Evolutionary conservation across 2,797 vertebrate genomes (phyloP).

Genomic region (Rhyacichthys aspro): DNA sequence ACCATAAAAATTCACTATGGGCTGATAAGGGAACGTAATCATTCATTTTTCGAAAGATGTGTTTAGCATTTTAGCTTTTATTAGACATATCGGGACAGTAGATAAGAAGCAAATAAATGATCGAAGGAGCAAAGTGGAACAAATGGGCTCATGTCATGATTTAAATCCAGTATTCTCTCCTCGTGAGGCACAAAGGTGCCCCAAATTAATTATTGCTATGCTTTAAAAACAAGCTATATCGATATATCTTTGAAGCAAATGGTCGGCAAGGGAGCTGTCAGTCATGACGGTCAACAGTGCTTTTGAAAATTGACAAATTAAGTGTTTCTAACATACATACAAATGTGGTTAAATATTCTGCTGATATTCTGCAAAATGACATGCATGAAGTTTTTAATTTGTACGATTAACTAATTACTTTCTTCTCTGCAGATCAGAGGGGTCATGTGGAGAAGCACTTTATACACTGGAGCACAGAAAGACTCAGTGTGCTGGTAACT

Average conservation of each 20-base stretch:
- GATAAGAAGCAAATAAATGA: not conserved
- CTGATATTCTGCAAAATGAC: not conserved
- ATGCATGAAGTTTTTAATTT: conserved; percentile 8
- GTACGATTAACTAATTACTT: conserved; percentile 6
- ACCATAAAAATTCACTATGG: conserved; percentile 1
- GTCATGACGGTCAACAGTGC: conserved; percentile 9
- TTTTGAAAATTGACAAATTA: not conserved
- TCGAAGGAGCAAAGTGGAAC: conserved; percentile 17
- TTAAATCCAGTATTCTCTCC: conserved; percentile 10
- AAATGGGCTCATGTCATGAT: not conserved
- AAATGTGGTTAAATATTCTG: not conserved
- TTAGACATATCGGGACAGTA: not conserved
- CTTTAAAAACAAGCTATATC: conserved; percentile 12
- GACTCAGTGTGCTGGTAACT: conserved; percentile 1
- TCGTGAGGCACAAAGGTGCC: conserved; percentile 7
- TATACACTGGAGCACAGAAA: not conserved
- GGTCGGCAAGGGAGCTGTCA: conserved; percentile 11
- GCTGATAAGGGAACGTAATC: not conserved
- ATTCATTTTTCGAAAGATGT: too few relatives aligned
- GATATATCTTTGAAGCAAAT: conserved; percentile 10
- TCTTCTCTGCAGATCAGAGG: not conserved
- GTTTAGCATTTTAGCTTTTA: too few relatives aligned
- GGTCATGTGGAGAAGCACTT: not conserved
- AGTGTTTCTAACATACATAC: not conserved
- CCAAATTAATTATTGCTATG: conserved; percentile 9